These are phyloP conservation scores for Bostrychus sinensis DNA, from an alignment of 2,113 vertebrate genomes.

Conservation along the genomic window DNA sequence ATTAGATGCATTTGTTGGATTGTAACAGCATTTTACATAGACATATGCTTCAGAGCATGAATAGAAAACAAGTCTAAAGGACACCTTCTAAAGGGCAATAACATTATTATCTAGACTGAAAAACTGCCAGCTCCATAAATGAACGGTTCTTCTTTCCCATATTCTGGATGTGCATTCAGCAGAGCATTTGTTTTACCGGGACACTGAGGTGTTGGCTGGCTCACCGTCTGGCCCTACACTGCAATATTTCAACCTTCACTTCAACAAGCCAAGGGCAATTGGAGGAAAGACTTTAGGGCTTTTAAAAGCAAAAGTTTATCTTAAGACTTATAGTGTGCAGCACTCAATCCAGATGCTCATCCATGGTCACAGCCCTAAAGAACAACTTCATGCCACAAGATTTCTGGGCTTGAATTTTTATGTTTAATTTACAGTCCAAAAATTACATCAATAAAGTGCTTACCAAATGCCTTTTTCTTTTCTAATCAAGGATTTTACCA, in stretches of 20 bases:
- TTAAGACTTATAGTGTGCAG: neutral
- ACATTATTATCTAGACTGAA: constrained; percentile 37
- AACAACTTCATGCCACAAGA: no score
- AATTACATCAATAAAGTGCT: no score
- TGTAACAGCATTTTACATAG: no score
- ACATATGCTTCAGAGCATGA: no score
- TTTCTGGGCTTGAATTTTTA: no score
- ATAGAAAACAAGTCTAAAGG: neutral
- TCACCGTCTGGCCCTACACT: constrained; percentile 18
- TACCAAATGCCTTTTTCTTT: no score
- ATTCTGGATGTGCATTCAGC: neutral
- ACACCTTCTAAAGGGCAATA: constrained; percentile 18
- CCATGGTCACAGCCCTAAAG: no score
- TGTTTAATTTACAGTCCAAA: no score
- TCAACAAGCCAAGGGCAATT: constrained; percentile 22
- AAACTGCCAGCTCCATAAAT: constrained; percentile 19
- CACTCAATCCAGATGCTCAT: no score
- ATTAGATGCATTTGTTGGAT: no score
- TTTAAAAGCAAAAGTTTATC: constrained; percentile 9
- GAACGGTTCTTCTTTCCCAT: constrained; percentile 2
- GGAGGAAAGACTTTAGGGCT: neutral
- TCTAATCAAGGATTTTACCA: no score
- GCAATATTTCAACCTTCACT: constrained; percentile 25
- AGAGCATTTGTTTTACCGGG: constrained; percentile 15
- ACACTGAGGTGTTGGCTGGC: constrained; percentile 14